Conservation (phyloP, 2,797 vertebrate species). For the Macropodus opercularis region DNA sequence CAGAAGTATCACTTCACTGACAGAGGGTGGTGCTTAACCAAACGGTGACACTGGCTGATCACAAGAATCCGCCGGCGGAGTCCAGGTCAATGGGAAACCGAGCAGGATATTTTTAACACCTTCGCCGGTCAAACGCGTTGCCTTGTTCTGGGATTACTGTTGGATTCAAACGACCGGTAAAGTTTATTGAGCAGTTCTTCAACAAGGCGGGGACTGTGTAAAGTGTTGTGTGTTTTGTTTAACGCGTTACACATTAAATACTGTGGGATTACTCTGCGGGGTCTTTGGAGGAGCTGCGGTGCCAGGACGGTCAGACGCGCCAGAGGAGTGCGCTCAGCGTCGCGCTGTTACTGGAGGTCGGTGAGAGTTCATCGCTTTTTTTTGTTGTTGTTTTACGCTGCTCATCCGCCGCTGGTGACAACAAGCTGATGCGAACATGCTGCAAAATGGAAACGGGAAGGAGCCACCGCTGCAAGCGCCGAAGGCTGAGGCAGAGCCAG, state of each 20-base stretch:
- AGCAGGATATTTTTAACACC: background rate
- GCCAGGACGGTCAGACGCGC: constrained; percentile 27
- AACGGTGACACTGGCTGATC: constrained; percentile 53
- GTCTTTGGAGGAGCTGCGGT: background rate
- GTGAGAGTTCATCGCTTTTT: constrained; percentile 26
- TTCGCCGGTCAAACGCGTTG: background rate
- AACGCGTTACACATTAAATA: background rate
- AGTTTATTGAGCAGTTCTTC: background rate
- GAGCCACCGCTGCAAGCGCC: constrained; percentile 54
- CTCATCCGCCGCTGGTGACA: constrained; percentile 12
- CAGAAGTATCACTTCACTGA: constrained; percentile 50
- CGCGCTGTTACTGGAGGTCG: constrained; percentile 25
- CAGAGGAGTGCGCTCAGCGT: constrained; percentile 16
- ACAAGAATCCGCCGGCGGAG: constrained; percentile 44
- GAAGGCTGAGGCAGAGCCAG: constrained; percentile 55
- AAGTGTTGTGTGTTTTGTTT: background rate
- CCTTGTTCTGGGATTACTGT: background rate
- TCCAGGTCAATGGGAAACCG: constrained; percentile 37
- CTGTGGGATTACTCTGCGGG: background rate
- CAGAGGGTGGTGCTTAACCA: constrained; percentile 66
- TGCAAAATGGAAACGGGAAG: constrained; percentile 78
- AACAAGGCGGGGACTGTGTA: background rate
- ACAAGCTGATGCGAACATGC: constrained; percentile 68
- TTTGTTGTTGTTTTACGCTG: constrained; percentile 18
- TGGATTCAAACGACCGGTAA: constrained; percentile 7